A percentile compares a stretch with the other conserved stretches of the same genome.
Conservation (phyloP, 2,888 invertebrate genomes). For the Drosophila recens region DNA sequence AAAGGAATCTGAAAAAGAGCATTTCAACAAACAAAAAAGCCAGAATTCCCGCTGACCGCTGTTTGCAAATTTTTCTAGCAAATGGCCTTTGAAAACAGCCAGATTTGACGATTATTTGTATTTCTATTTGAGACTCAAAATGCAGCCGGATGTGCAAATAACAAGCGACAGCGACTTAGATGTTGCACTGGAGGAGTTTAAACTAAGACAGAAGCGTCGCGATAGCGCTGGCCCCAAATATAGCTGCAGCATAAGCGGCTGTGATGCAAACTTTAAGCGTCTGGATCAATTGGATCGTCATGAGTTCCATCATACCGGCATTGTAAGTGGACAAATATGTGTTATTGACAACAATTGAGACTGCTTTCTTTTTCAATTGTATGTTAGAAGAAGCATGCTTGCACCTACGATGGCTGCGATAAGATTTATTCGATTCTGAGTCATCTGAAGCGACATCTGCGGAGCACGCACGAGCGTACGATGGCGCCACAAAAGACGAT, state of each 20-base stretch:
- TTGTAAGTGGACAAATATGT: conserved; percentile 85
- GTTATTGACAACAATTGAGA: conserved; percentile 44
- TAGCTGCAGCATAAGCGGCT: conserved; percentile 86
- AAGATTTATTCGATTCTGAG: conserved; percentile 88
- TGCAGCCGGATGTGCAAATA: conserved; percentile 67
- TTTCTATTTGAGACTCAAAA: conserved; percentile 30
- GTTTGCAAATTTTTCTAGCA: too few species aligned
- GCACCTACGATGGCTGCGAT: conserved; percentile 87
- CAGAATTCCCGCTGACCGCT: too few species aligned
- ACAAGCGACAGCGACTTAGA: conserved; percentile 83
- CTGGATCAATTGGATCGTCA: conserved; percentile 87
- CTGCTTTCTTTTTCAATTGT: neutral
- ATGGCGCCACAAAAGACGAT: conserved; percentile 60
- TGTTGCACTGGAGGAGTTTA: conserved; percentile 66
- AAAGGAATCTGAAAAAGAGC: too few species aligned
- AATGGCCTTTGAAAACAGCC: too few species aligned
- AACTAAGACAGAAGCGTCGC: conserved; percentile 36
- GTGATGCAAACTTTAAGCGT: conserved; percentile 86
- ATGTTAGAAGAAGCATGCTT: conserved; percentile 87
- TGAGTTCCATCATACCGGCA: conserved; percentile 86
- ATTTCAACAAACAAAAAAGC: too few species aligned
- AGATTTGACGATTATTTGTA: too few species aligned
- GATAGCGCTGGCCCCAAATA: conserved; percentile 81
- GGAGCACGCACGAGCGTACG: conserved; percentile 85
- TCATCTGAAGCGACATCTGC: conserved; percentile 88